Percentiles rank a stretch among this genome's conserved stretches.
phyloP scores from a whole-genome alignment of 1,140 invertebrate genomes.

The Orchestia grillus region DNA sequence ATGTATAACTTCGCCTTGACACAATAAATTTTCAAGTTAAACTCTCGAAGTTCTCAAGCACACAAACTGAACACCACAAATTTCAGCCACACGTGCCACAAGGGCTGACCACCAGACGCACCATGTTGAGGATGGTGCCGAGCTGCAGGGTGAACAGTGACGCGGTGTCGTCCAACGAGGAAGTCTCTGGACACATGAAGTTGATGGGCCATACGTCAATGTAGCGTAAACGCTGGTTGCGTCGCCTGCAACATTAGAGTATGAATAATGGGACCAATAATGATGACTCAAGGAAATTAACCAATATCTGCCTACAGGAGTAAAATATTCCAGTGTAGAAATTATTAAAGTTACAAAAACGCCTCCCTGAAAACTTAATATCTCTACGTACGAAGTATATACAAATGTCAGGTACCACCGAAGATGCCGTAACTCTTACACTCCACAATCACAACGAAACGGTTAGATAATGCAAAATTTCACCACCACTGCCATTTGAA shows the following conservation, averaged over 20 bases:
- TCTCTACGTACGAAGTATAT: no score
- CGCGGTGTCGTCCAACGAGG: slow-evolving; percentile 84
- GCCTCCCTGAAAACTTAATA: no score
- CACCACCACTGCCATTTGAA: no score
- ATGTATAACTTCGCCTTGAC: no score
- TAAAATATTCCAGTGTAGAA: background rate
- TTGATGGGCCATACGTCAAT: slow-evolving; percentile 99
- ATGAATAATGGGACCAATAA: background rate
- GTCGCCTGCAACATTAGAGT: slow-evolving; percentile 64
- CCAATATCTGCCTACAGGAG: background rate
- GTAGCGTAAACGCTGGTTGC: slow-evolving; percentile 76
- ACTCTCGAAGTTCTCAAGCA: background rate
- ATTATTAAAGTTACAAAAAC: no score
- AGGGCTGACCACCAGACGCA: slow-evolving; percentile 69
- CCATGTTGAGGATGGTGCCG: slow-evolving; percentile 96
- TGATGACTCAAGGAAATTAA: no score
- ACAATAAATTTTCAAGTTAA: background rate
- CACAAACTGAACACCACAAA: no score
- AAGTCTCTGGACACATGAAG: slow-evolving; percentile 82
- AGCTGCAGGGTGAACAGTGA: slow-evolving; percentile 96
- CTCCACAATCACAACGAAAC: no score
- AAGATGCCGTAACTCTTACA: no score
- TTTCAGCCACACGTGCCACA: background rate
- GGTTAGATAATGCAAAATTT: no score
- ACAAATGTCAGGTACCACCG: no score